These are phyloP conservation scores for Cantharis lateralis DNA, from an alignment of 2,888 invertebrate species.

Conservation along the genomic window DNA sequence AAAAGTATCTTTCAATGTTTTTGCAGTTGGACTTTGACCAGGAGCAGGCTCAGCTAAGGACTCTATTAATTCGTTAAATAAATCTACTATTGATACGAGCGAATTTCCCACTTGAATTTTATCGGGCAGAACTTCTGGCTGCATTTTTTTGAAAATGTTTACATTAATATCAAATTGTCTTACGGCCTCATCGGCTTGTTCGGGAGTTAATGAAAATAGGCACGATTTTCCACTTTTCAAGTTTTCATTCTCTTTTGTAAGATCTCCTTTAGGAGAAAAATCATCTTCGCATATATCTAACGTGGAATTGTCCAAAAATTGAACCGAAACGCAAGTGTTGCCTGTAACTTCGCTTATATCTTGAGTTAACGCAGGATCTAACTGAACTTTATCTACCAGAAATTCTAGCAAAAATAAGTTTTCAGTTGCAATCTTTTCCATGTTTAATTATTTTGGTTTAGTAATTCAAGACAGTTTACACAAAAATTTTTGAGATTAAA, in stretches of 20 bases:
- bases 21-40: conserved; percentile 59
- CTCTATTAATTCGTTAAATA: conserved; percentile 63
- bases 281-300: conserved; percentile 68
- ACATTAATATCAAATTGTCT: conserved; percentile 63
- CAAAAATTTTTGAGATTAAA: conserved; percentile 12
- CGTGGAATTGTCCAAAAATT: conserved; percentile 63
- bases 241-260: conserved; percentile 48
- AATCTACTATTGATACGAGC: conserved; percentile 63
- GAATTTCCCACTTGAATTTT: conserved; percentile 64
- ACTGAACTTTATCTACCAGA: conserved; percentile 61
- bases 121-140: conserved; percentile 66
- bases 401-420: conserved; percentile 69
- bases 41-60: conserved; percentile 48
- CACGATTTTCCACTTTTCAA: conserved; percentile 71
- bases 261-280: conserved; percentile 46
- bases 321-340: conserved; percentile 67
- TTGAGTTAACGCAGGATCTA: conserved; percentile 37
- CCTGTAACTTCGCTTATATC: conserved; percentile 52
- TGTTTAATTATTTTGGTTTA: conserved; percentile 33
- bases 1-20: conserved; percentile 66
- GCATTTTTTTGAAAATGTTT: conserved; percentile 63
- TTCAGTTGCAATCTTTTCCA: conserved; percentile 59
- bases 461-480: conserved; percentile 19
- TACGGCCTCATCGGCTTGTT: conserved; percentile 59
- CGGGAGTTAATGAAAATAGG: conserved; percentile 65